A percentile compares a stretch with the other conserved stretches of the same genome.
Evolutionary conservation across 2,888 invertebrate species (phyloP).

Genomic region (Folsomia candida): DNA sequence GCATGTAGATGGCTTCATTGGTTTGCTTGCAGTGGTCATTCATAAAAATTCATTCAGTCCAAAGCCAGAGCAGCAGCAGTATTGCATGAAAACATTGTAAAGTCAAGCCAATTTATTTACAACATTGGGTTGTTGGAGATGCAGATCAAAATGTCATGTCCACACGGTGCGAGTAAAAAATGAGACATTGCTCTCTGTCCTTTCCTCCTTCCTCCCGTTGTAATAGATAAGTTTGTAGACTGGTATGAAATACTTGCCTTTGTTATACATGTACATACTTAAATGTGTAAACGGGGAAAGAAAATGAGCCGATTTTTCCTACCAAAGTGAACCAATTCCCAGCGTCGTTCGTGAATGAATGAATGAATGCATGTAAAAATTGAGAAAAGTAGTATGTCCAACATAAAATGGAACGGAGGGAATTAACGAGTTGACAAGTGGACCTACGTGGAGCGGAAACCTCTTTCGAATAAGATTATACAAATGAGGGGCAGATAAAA

Average conservation of each 20-base stretch:
- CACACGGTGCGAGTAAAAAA: not conserved
- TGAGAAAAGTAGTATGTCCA: not conserved
- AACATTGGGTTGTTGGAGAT: not conserved
- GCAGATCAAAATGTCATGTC: not conserved
- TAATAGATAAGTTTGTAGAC: not conserved
- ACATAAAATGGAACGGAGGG: not conserved
- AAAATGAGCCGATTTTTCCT: not conserved
- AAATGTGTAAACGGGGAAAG: not conserved
- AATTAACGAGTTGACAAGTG: constrained; percentile 1
- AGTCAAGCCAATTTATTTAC: not conserved
- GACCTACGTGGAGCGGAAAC: constrained; percentile 5
- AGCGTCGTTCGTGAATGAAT: not conserved
- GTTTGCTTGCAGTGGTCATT: not conserved
- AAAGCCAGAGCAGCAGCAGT: no score
- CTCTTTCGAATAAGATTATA: not conserved
- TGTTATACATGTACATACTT: no score
- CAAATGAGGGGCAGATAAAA: not conserved
- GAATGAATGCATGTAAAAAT: not conserved
- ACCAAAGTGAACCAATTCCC: not conserved
- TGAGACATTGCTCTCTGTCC: not conserved
- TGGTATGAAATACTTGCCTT: not conserved
- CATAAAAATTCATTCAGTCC: not conserved
- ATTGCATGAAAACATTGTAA: not conserved
- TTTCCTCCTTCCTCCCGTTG: no score
- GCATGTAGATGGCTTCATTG: no score